Base-by-base conservation (phyloP, 2,113 vertebrate species). In the Zonotrichia leucophrys region DNA sequence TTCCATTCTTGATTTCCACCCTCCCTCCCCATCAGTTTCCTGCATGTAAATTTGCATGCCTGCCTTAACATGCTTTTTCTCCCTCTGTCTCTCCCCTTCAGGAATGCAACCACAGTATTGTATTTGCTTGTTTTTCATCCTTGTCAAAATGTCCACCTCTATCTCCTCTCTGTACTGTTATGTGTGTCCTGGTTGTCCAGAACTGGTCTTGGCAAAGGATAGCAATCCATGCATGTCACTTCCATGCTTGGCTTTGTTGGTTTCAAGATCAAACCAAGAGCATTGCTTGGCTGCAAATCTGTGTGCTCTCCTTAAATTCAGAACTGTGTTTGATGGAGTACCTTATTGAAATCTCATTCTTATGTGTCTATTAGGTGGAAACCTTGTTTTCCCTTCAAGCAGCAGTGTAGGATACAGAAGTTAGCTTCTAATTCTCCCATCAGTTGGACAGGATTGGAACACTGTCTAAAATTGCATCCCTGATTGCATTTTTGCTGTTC, bases 281-380 rank as follows among this genome's bases (percentile, higher is more conserved):
- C 15, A 21, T 59, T 69, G 31, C 63, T 83, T 46, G 49, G 12
- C 27, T 69, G 59, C 20, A n/a, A 41, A 31, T 92, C 23, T 50
- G 0, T 3, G 2, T 62, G 20, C 25, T 46, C 13, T 67, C 41
- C 58, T 78, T n/a, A 58, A 59, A 68, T 35, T 92, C 23, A 56
- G 50, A 70, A 11, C 33, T 27, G 23, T 53, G 15, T 62, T 62
- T 49, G 22, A 33, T 47, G 41, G 33, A 41, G 1, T 89, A 60
- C 58, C 37, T 67, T 67, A 27, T 3, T 22, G 47, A 67, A 81
- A 50, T 67, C 46, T 58, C 35, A 12, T 59, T 58, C 42, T 53
- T 83, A 13, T 0, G 0, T 50, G 47, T 69, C 37, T 59, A 0
- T 69, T 83, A 44, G 23, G 4, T 74, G 33, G 31, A 23, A 13